Evolutionary conservation across 2,888 invertebrate genomes (phyloP), one percentile per base, ranked within the genome.

Genomic region (Portevinia maculata): DNA sequence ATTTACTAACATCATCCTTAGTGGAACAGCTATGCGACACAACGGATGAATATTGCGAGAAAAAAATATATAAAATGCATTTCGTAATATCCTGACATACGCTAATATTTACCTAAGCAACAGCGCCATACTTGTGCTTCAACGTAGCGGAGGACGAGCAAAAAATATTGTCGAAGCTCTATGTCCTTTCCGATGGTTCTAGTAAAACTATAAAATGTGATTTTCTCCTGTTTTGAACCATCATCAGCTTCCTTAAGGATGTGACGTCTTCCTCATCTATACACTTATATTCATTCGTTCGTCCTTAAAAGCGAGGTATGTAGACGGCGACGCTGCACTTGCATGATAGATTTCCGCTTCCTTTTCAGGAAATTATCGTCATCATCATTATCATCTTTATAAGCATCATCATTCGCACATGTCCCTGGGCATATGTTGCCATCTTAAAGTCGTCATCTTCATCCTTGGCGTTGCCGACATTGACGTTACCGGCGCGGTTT

Each of bases 381-480:
- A 69, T 67, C 39, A 30, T 67, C 37, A 21, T 62, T 41, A 52
- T 62, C 30, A 30, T 62, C 34, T 24, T 11, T 3, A 24, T 24
- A 24, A 7, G 34, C 39, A 48, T 55, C 52, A 69, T 67, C 39
- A 39, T 67, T 34, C 32, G 67, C 67, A 46, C n/a, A 48, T 62
- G 57, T 78, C 70, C 70, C 64, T 64, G 64, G 70, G 70, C 78
- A 64, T 78, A 70, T 78, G 78, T 78, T 70, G 70, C 62, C 78
- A 64, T 70, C 70, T 78, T 64, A 5, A 78, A 78, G 70, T 57
- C 71, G 34, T 79, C 71, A 71, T 79, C 52, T 46, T 24, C 46
- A 53, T 65, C 64, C n/a, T 64, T 44, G 52, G 44, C 34, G 37
- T 59, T 46, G 50, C 52, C 11, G 53, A 60, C 30, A 30, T 34